Conservation (phyloP, 2,113 vertebrate genomes). For the Cephalopholis sonnerati region DNA sequence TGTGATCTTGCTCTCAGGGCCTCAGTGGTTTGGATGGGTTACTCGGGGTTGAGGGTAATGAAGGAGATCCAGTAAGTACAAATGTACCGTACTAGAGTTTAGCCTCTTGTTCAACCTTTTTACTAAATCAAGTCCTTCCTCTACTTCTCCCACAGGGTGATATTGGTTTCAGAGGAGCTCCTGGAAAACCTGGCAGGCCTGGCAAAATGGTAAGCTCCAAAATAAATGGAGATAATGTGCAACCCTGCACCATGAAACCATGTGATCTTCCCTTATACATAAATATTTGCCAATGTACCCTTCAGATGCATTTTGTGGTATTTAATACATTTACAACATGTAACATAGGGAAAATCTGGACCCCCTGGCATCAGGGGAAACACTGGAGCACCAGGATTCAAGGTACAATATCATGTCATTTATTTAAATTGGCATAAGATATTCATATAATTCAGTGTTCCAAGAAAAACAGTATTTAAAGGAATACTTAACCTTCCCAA, state of each 20-base stretch:
- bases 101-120: background rate
- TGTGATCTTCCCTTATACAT: background rate
- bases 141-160: conserved; percentile 73
- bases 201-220: conserved; percentile 75
- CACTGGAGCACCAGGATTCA: conserved; percentile 71
- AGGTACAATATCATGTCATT: conserved; percentile 61
- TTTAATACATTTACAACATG: conserved; percentile 1
- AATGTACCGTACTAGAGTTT: background rate
- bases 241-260: background rate
- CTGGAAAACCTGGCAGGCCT: conserved; percentile 67
- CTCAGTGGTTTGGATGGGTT: conserved; percentile 81
- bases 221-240: background rate
- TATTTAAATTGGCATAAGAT: background rate
- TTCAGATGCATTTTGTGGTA: background rate
- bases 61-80: conserved; percentile 82
- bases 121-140: background rate
- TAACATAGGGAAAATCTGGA: conserved; percentile 77
- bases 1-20: conserved; percentile 69
- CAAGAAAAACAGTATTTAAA: too few relatives aligned
- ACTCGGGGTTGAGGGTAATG: conserved; percentile 85
- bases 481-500: too few relatives aligned
- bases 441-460: background rate
- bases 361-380: conserved; percentile 72
- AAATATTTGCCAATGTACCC: background rate
- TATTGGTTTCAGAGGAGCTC: conserved; percentile 73